Conservation (phyloP, 2,888 invertebrate species). For the Barypeithes pellucidus region DNA sequence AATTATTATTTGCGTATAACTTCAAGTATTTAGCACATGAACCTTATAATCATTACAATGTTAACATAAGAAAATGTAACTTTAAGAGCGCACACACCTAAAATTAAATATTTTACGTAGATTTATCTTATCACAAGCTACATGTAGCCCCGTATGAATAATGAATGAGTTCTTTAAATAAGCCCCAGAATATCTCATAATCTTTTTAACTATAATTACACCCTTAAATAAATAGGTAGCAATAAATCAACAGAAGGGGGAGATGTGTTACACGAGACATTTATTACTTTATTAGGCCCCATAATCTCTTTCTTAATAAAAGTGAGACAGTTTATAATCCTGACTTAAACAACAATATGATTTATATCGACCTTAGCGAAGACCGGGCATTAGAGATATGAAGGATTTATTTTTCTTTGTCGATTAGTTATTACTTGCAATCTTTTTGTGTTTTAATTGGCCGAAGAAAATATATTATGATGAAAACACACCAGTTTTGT, state of each 20-base stretch:
- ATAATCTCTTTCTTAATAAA: slow-evolving; percentile 58
- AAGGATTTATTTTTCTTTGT: slow-evolving; percentile 28
- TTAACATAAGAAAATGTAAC: no score
- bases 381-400: slow-evolving; percentile 35
- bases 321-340: slow-evolving; percentile 59
- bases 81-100: no score
- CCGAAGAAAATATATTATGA: background rate
- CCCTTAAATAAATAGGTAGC: slow-evolving; percentile 52
- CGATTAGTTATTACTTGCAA: slow-evolving; percentile 23
- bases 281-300: slow-evolving; percentile 63
- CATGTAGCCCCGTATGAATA: slow-evolving; percentile 37
- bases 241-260: slow-evolving; percentile 47
- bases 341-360: slow-evolving; percentile 54
- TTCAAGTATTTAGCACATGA: no score
- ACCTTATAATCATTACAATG: no score
- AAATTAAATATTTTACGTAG: slow-evolving; percentile 42
- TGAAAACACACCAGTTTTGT: background rate
- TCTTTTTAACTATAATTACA: slow-evolving; percentile 52
- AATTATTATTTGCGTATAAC: no score
- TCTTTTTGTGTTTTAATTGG: slow-evolving; percentile 17
- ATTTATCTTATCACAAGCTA: slow-evolving; percentile 41
- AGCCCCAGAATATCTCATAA: slow-evolving; percentile 24
- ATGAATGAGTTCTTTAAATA: slow-evolving; percentile 49
- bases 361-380: slow-evolving; percentile 51
- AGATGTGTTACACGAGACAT: slow-evolving; percentile 57